These are phyloP conservation scores for Platycheirus rosarum DNA, from an alignment of 2,888 invertebrate species.

Conservation along the genomic window DNA sequence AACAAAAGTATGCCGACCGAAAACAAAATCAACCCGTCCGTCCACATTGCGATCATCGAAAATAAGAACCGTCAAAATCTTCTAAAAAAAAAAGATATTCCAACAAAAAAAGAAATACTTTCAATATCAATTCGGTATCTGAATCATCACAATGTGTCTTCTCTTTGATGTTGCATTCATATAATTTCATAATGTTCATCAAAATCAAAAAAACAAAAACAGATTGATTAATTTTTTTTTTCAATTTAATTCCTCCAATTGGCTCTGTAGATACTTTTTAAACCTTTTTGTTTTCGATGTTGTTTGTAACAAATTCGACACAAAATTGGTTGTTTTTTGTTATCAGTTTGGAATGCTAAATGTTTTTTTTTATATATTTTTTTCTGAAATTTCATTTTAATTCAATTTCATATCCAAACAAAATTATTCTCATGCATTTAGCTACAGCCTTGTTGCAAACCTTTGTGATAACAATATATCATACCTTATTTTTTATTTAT, in stretches of 20 bases:
- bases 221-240: conserved; percentile 38
- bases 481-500: not conserved
- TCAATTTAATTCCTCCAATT: conserved; percentile 38
- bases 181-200: conserved; percentile 50
- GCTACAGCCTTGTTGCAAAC: conserved; percentile 43
- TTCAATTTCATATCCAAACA: conserved; percentile 24
- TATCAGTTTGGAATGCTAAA: conserved; percentile 60
- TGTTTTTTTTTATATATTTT: conserved; percentile 15
- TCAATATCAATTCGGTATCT: conserved; percentile 67
- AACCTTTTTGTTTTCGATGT: conserved; percentile 54
- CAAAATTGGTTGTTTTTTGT: conserved; percentile 24
- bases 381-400: conserved; percentile 25
- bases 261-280: conserved; percentile 53
- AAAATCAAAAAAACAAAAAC: conserved; percentile 14
- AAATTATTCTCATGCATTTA: conserved; percentile 38
- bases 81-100: conserved; percentile 5
- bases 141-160: conserved; percentile 73
- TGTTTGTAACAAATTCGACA: conserved; percentile 63
- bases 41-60: conserved; percentile 71
- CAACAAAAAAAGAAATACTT: conserved; percentile 27
- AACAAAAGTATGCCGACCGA: conserved; percentile 57
- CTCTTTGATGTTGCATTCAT: conserved; percentile 70
- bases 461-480: conserved; percentile 2
- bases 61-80: conserved; percentile 41
- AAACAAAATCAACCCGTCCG: conserved; percentile 58